Evolutionary conservation across 2,113 vertebrate species (phyloP), one percentile per base, ranked within the genome.

Genomic region (Saccopteryx bilineata): DNA sequence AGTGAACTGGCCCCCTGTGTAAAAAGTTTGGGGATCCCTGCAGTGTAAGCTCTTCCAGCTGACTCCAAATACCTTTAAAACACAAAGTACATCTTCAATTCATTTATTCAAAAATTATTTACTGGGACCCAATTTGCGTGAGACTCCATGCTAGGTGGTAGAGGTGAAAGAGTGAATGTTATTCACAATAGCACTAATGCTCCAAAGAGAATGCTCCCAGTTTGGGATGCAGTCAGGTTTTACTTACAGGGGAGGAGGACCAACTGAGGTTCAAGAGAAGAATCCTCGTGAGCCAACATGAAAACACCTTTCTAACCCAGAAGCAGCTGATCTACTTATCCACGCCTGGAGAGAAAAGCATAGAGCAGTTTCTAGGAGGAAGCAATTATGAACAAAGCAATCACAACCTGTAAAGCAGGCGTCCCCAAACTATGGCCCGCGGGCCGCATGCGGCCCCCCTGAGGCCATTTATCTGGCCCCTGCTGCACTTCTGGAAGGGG

Each of bases 51-150:
- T 75, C 23, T 89, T 72, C 80, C 69, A 66, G 66, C 69, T 80
- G 31, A 85, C 21, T 83, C 75, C 28, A 79, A 52, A 74, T 72
- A 48, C 5, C 24, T 52, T 48, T 21, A 91, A 28, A 90, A 76
- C 17, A 76, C 26, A 80, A 92, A 92, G 15, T 26, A 1, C 14
- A 54, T 83, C 31, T 52, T 76, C 15, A 23, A 13, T 46, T 82
- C 83, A 69, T 50, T 86, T 74, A 81, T 28, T 79, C 88, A 79
- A 76, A 46, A 94, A 68, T 74, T 65, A 69, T 66, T 66, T 88
- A 21, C 8, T 76, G 71, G 72, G 13, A 13, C 12, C 26, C 50
- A 52, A 24, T 39, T 10, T 54, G 84, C 12, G 0, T 61, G 60
- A 75, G 33, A 81, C 33, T 69, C 60, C 21, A 28, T 14, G 2